A percentile compares a stretch with the other conserved stretches of the same genome.
phyloP scores from a whole-genome alignment of 2,797 vertebrate genomes.

The Lepidocolaptes lacrymiger region DNA sequence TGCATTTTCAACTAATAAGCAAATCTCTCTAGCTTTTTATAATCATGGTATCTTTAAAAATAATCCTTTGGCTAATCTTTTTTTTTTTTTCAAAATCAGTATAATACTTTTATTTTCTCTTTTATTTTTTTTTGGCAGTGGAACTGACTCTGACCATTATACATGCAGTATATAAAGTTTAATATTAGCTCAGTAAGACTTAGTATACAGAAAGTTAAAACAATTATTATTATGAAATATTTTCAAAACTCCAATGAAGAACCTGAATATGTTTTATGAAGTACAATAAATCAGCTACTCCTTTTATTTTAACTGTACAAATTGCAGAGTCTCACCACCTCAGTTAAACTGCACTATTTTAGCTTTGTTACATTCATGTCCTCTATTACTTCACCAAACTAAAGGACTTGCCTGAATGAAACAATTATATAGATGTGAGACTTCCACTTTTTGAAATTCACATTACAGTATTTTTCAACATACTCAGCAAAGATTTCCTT shows the following conservation, averaged over 20 bases:
- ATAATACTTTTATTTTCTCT: slow-evolving; percentile 59
- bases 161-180: slow-evolving; percentile 61
- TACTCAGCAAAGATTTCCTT: neutral
- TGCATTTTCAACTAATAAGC: slow-evolving; percentile 66
- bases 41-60: slow-evolving; percentile 53
- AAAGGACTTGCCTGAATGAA: neutral
- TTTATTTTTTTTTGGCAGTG: slow-evolving; percentile 34
- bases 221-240: neutral
- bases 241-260: neutral
- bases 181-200: neutral
- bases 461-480: neutral
- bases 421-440: neutral
- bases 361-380: neutral
- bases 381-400: neutral
- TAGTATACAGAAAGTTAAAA: neutral
- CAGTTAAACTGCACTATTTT: neutral
- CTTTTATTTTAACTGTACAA: neutral
- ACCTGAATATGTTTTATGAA: neutral
- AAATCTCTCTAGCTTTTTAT: slow-evolving; percentile 37
- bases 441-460: neutral
- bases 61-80: slow-evolving; percentile 58
- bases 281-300: neutral
- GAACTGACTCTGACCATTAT: slow-evolving; percentile 78
- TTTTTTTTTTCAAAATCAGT: slow-evolving; percentile 37
- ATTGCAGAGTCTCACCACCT: neutral